Evolutionary conservation across 2,113 vertebrate species (phyloP), one percentile per base, ranked within the genome.

Genomic region (Hiodon alosoides): DNA sequence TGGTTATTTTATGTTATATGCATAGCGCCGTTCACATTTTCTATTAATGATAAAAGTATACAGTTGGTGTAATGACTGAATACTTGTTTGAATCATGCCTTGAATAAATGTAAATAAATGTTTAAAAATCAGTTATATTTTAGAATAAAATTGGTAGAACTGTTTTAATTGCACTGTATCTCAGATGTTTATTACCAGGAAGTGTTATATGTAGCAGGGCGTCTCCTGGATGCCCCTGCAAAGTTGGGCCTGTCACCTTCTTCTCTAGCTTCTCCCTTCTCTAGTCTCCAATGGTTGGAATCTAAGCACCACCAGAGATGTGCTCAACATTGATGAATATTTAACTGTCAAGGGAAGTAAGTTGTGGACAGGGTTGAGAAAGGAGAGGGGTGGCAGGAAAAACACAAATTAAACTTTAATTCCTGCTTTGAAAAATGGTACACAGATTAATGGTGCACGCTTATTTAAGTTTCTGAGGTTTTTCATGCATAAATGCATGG

Each of bases 331-430:
- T 78, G 81, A 85, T 89, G 58, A 82, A 90, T 86, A 86, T 89
- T 90, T 87, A 83, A 89, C 77, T 70, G 77, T 76, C 50, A 47
- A 69, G 80, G 80, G 75, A 76, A 77, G 78, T 77, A 77, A 71
- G 70, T 52, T 71, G 62, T 74, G 74, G 67, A 59, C 66, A 71
- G 67, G 7, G 71, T 66, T 76, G 80, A 67, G 62, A 66, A 6
- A 54, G 67, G 60, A 16, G 58, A 11, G 31, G 67, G 47, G 60
- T 50, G 67, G 74, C 66, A 77, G 80, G 79, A 77, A 77, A 80
- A 81, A 81, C 75, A 83, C 77, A 76, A 83, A 88, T 88, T 74
- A 88, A 89, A 86, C 76, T 89, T 90, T 89, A 78, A 90, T 90
- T 84, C 71, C 69, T 76, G 79, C 86, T 86, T 85, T 87, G 85